Conservation (phyloP, 2,888 invertebrate species). For the Atherix ibis region DNA sequence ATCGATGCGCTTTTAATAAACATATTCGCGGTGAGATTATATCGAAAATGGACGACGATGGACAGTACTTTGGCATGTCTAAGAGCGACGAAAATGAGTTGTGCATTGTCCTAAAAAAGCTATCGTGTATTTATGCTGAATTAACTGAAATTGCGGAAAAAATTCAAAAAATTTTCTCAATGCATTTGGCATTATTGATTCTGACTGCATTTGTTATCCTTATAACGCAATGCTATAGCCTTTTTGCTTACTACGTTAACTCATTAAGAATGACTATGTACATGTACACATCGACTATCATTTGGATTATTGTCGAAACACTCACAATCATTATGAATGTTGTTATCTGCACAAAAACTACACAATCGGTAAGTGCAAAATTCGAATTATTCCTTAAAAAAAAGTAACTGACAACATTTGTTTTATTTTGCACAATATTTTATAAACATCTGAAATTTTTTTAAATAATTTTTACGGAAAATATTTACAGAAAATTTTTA, state of each 20-base stretch:
- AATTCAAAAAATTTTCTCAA: constrained; percentile 17
- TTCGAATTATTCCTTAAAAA: no score
- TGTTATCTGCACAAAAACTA: constrained; percentile 16
- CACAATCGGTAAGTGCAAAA: constrained; percentile 15
- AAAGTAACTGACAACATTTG: no score
- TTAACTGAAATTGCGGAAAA: constrained; percentile 16
- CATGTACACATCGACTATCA: constrained; percentile 15
- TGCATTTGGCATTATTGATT: constrained; percentile 17
- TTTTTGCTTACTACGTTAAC: constrained; percentile 16
- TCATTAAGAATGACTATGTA: constrained; percentile 1
- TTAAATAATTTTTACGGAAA: no score
- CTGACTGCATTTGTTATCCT: constrained; percentile 18
- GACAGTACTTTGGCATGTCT: background rate
- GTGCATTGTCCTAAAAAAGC: constrained; percentile 9
- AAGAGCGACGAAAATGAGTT: background rate
- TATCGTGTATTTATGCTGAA: constrained; percentile 16
- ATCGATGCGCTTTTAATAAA: background rate
- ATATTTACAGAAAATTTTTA: no score
- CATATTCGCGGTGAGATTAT: no score
- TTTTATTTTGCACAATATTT: no score
- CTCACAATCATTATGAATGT: constrained; percentile 18
- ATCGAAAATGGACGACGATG: constrained; percentile 8
- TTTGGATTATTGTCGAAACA: constrained; percentile 20
- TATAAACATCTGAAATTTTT: no score
- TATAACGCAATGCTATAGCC: constrained; percentile 20